Conservation (phyloP, 2,113 vertebrate genomes). For the Rafetus swinhoei region DNA sequence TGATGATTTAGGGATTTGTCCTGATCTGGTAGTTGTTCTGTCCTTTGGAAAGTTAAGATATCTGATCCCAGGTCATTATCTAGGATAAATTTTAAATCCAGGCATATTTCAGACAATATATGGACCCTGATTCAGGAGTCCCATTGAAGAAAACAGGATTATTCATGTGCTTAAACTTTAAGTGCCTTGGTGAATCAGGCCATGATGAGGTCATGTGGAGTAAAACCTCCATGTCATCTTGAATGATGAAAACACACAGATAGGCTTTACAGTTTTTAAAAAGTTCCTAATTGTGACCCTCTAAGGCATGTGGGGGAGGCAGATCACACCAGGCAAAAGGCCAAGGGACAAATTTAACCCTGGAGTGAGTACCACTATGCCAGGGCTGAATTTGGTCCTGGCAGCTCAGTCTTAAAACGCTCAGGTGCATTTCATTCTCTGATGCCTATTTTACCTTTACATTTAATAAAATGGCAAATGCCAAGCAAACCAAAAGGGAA, state of each 20-base stretch:
- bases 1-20: slow-evolving; percentile 78
- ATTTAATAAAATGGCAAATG: slow-evolving; percentile 11
- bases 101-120: slow-evolving; percentile 39
- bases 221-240: slow-evolving; percentile 6
- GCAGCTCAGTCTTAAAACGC: slow-evolving; percentile 18
- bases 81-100: slow-evolving; percentile 33
- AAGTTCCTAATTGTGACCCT: not conserved
- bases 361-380: not conserved
- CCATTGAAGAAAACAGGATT: not conserved
- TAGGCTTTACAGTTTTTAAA: not conserved
- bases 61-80: slow-evolving; percentile 7
- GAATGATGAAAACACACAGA: not conserved
- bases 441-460: not conserved
- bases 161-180: not conserved
- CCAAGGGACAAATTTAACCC: not conserved
- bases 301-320: not conserved
- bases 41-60: slow-evolving; percentile 55
- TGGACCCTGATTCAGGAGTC: not conserved
- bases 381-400: not conserved
- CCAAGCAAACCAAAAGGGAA: slow-evolving; percentile 8
- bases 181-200: slow-evolving; percentile 17
- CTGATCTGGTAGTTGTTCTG: slow-evolving; percentile 67
- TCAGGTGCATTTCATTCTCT: not conserved
- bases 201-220: not conserved
- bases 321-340: slow-evolving; percentile 11